These are phyloP conservation scores for Mycalesis mineus DNA, from an alignment of 2,888 invertebrate species.

Conservation along the genomic window DNA sequence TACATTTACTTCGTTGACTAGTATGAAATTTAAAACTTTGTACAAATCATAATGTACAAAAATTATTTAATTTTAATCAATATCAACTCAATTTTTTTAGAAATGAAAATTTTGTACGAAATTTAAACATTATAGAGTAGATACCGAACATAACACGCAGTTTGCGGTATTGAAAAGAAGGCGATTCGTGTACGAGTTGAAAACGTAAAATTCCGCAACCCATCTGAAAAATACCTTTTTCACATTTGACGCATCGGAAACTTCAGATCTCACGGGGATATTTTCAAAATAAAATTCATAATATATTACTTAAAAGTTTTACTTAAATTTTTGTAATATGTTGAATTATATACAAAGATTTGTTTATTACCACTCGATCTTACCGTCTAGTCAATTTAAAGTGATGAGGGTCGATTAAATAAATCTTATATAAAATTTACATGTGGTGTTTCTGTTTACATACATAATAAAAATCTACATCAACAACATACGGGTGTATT, in stretches of 20 bases:
- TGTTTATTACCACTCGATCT: constrained; percentile 65
- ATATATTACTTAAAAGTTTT: constrained; percentile 75
- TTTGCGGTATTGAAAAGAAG: constrained; percentile 28
- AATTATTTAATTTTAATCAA: too few relatives aligned
- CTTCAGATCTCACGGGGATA: constrained; percentile 67
- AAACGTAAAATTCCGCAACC: background rate
- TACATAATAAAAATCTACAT: constrained; percentile 53
- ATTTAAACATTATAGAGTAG: background rate
- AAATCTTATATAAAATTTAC: constrained; percentile 69
- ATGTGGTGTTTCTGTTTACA: constrained; percentile 58
- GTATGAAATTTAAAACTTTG: too few relatives aligned
- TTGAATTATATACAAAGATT: constrained; percentile 74
- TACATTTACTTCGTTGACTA: too few relatives aligned
- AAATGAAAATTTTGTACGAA: background rate
- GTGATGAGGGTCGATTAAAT: constrained; percentile 73
- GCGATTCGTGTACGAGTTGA: constrained; percentile 13
- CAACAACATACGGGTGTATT: constrained; percentile 38
- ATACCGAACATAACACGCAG: background rate
- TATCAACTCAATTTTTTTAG: background rate
- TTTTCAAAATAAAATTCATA: constrained; percentile 62
- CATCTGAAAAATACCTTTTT: constrained; percentile 16
- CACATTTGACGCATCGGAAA: constrained; percentile 30
- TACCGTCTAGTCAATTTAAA: constrained; percentile 65
- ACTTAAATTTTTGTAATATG: constrained; percentile 72
- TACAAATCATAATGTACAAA: too few relatives aligned